Conservation (phyloP, 2,113 vertebrate genomes). For the Bos indicus region DNA sequence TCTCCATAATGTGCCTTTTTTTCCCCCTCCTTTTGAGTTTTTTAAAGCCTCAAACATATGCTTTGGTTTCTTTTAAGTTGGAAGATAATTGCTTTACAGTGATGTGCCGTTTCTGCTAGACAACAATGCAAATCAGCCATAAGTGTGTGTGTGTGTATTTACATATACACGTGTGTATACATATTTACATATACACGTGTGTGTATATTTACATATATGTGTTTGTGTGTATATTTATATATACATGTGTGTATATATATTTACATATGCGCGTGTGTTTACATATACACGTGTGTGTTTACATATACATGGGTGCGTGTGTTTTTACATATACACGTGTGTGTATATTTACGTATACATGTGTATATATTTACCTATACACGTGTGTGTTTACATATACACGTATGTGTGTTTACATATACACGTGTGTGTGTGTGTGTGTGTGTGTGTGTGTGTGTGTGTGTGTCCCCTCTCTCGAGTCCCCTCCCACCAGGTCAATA, state of each 20-base stretch:
- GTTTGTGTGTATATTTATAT: too few relatives aligned
- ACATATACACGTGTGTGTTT: background rate
- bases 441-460: background rate
- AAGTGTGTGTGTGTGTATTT: background rate
- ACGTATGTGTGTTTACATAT: fast-evolving
- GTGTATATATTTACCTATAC: too few relatives aligned
- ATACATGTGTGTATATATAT: too few relatives aligned
- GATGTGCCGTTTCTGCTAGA: background rate
- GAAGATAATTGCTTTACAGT: background rate
- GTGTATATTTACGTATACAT: too few relatives aligned
- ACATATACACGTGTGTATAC: too few relatives aligned
- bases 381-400: too few relatives aligned
- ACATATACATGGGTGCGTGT: too few relatives aligned
- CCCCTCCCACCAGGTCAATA: background rate
- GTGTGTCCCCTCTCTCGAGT: background rate
- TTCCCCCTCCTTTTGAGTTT: background rate
- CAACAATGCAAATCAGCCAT: background rate
- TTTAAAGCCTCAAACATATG: background rate
- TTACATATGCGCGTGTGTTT: background rate
- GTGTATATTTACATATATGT: background rate
- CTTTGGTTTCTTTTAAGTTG: background rate
- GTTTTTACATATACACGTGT: too few relatives aligned
- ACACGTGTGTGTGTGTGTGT: background rate
- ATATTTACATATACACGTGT: background rate
- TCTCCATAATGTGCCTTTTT: background rate